Conservation (phyloP, 2,113 vertebrate genomes). For the Callipepla squamata region DNA sequence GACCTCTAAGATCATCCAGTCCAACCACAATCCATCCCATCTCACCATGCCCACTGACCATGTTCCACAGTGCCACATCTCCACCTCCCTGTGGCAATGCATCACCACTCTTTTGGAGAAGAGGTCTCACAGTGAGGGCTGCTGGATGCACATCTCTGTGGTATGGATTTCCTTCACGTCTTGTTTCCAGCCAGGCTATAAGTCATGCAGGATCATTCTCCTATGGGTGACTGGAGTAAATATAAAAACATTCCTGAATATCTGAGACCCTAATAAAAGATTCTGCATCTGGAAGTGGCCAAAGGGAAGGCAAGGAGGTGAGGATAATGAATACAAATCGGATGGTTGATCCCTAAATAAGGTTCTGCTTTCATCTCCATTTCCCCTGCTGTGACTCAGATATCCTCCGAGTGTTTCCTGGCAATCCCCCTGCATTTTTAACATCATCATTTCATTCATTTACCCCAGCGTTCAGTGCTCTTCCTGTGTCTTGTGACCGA, state of each 20-base stretch:
- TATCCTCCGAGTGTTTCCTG: constrained; percentile 20
- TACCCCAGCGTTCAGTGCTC: constrained; percentile 65
- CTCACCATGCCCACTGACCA: too few relatives aligned
- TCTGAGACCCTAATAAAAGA: neutral
- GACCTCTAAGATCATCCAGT: neutral
- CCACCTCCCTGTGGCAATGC: too few relatives aligned
- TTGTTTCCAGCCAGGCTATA: neutral
- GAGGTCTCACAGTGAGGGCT: neutral
- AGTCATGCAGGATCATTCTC: neutral
- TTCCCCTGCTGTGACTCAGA: neutral
- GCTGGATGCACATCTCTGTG: neutral
- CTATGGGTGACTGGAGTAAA: neutral
- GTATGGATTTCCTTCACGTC: neutral
- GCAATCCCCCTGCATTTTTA: constrained; percentile 51
- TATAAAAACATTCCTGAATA: neutral
- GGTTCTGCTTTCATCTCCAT: neutral
- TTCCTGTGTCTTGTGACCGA: constrained; percentile 58
- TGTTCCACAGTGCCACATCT: too few relatives aligned
- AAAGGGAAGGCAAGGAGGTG: neutral
- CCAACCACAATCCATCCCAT: neutral
- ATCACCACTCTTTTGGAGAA: neutral
- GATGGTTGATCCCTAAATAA: neutral
- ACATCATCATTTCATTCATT: neutral
- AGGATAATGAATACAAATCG: neutral
- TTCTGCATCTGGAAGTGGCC: neutral